Percentiles rank a stretch among this genome's conserved stretches.
These are phyloP conservation scores for Budorcas taxicolor DNA, from an alignment of 2,113 vertebrate species.

Conservation along the genomic window DNA sequence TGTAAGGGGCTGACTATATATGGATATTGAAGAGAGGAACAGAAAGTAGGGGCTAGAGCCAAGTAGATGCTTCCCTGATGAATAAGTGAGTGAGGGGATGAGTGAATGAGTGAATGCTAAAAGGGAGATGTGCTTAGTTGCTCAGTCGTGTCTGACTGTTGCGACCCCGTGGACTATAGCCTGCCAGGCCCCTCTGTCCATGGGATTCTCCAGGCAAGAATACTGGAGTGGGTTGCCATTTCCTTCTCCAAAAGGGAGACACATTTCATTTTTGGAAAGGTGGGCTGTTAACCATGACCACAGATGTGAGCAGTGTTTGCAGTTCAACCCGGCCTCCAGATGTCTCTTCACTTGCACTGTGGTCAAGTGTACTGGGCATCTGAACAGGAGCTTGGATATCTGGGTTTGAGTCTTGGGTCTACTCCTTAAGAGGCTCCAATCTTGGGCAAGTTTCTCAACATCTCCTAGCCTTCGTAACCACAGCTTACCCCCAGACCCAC, in stretches of 20 bases:
- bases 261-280: background rate
- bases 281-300: background rate
- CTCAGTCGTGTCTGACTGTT: background rate
- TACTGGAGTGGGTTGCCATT: background rate
- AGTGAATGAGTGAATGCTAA: background rate
- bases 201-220: background rate
- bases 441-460: background rate
- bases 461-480: rapidly evolving
- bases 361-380: no score
- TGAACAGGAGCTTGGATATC: background rate
- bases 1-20: background rate
- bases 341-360: background rate
- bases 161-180: background rate
- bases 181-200: background rate
- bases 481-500: background rate
- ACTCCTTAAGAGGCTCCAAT: background rate
- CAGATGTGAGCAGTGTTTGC: background rate
- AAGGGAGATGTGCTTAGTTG: background rate
- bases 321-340: rapidly evolving
- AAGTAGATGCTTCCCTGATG: background rate
- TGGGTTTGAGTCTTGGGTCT: background rate
- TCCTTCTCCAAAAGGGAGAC: background rate
- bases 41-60: background rate
- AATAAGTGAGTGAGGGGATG: background rate
- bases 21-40: rapidly evolving